A percentile compares a stretch with the other conserved stretches of the same genome.
phyloP scores from a whole-genome alignment of 1,140 invertebrate species.

The Sipha flava region DNA sequence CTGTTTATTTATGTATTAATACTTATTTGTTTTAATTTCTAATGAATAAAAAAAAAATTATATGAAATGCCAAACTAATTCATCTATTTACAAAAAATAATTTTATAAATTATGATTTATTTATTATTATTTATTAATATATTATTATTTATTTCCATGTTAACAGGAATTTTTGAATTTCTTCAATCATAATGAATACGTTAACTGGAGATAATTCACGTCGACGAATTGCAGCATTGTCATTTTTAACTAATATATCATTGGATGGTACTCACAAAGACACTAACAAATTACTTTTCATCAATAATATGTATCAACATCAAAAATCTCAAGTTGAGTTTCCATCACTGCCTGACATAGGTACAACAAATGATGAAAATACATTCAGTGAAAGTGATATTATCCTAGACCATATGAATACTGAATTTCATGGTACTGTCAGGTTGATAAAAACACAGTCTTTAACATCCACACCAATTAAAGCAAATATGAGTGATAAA shows the following conservation, averaged over 20 bases:
- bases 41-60: too few relatives aligned
- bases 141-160: not conserved
- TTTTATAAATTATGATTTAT: too few relatives aligned
- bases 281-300: slow-evolving; percentile 56
- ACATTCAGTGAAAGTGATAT: slow-evolving; percentile 38
- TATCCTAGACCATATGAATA: slow-evolving; percentile 37
- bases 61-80: too few relatives aligned
- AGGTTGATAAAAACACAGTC: not conserved
- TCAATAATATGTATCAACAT: not conserved
- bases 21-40: too few relatives aligned
- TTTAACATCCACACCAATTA: slow-evolving; percentile 7
- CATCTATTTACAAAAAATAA: too few relatives aligned
- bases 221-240: slow-evolving; percentile 73
- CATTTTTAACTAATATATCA: slow-evolving; percentile 89
- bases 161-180: not conserved
- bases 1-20: too few relatives aligned
- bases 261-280: slow-evolving; percentile 83
- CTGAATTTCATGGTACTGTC: slow-evolving; percentile 32
- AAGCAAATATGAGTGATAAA: slow-evolving; percentile 32
- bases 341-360: not conserved
- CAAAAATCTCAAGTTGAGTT: not conserved
- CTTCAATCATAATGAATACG: not conserved
- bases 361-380: slow-evolving; percentile 14
- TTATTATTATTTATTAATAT: not conserved
- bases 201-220: slow-evolving; percentile 40